A percentile compares a stretch with the other conserved stretches of the same genome.
These are phyloP conservation scores for Tanytarsus gracilentus DNA, from an alignment of 2,888 invertebrate species.

Conservation along the genomic window DNA sequence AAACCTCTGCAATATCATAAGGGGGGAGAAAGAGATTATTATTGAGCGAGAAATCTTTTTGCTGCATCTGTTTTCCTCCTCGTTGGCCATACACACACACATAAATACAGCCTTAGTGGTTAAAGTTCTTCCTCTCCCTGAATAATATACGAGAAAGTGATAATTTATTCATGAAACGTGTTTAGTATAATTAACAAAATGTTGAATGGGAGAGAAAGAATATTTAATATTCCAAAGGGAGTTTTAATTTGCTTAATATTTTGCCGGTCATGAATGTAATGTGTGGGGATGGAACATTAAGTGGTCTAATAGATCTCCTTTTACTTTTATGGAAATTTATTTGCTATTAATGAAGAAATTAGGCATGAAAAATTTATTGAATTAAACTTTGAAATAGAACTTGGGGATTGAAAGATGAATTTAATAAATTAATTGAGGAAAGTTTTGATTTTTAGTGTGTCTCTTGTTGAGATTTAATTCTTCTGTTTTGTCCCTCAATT, in stretches of 20 bases:
- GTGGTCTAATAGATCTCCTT: neutral
- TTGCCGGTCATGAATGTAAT: neutral
- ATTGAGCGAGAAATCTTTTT: neutral
- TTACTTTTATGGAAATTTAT: too few species aligned
- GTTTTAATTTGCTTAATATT: slow-evolving; percentile 10
- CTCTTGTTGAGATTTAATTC: too few species aligned
- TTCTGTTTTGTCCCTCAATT: too few species aligned
- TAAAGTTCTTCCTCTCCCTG: neutral
- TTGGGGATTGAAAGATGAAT: neutral
- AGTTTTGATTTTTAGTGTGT: too few species aligned
- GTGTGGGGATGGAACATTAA: too few species aligned
- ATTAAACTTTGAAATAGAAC: too few species aligned
- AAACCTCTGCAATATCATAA: too few species aligned
- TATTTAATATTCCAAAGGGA: slow-evolving; percentile 16
- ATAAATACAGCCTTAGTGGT: neutral
- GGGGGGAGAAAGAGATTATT: too few species aligned
- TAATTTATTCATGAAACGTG: slow-evolving; percentile 27
- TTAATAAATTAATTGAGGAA: neutral
- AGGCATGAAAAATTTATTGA: too few species aligned
- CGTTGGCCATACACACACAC: neutral
- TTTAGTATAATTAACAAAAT: slow-evolving; percentile 26
- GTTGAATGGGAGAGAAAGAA: neutral
- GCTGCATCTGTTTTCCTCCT: neutral
- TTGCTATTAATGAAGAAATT: too few species aligned
- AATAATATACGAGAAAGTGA: slow-evolving; percentile 3